A percentile compares a stretch with the other conserved stretches of the same genome.
Conservation (phyloP, 2,113 vertebrate species). For the Trematomus loennbergii region DNA sequence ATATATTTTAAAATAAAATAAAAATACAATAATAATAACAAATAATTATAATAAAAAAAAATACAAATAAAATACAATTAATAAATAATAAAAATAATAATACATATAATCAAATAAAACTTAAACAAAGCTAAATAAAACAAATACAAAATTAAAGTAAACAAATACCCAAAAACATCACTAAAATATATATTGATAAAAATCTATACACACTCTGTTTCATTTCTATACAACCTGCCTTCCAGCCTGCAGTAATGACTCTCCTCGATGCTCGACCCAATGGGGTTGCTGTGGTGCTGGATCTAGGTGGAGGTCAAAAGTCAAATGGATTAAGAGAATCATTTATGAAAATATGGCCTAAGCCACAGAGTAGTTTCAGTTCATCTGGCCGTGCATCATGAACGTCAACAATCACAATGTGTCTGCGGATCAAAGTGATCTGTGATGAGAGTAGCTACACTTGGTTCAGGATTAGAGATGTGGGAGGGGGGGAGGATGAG, state of each 20-base stretch:
- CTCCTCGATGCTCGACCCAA: not conserved
- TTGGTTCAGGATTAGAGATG: constrained; percentile 45
- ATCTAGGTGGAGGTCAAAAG: constrained; percentile 51
- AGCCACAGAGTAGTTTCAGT: constrained; percentile 40
- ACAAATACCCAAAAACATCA: too few relatives aligned
- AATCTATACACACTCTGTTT: not conserved
- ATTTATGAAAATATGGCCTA: constrained; percentile 58
- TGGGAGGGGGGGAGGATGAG: not conserved
- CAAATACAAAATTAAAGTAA: too few relatives aligned
- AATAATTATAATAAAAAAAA: too few relatives aligned
- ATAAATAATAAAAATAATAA: too few relatives aligned
- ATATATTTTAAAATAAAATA: too few relatives aligned
- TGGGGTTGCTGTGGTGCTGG: not conserved
- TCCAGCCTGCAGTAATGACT: not conserved
- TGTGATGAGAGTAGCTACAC: constrained; percentile 7
- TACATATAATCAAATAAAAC: too few relatives aligned
- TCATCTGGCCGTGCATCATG: not conserved
- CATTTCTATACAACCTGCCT: not conserved
- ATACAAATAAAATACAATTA: too few relatives aligned
- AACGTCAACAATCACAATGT: constrained; percentile 19
- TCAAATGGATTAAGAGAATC: constrained; percentile 54
- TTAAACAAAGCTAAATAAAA: too few relatives aligned
- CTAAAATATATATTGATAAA: too few relatives aligned
- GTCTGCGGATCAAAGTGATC: constrained; percentile 38
- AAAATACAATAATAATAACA: too few relatives aligned